Percentiles rank a stretch among this genome's conserved stretches.
These are phyloP conservation scores for Pteria penguin DNA, from an alignment of 2,888 invertebrate species.

Conservation along the genomic window DNA sequence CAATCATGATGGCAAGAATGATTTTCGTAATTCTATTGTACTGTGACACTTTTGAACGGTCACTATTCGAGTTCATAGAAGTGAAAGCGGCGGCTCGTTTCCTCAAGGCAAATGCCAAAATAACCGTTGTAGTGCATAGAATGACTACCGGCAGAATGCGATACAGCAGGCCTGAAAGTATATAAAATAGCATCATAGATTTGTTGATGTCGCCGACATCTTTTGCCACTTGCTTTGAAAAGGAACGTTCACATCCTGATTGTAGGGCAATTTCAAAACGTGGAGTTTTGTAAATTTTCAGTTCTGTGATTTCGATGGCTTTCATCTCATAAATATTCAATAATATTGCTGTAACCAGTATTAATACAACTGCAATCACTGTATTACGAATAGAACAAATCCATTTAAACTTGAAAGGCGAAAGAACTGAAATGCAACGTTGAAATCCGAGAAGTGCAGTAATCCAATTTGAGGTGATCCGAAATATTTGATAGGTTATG, in stretches of 20 bases:
- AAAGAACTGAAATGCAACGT: slow-evolving; percentile 30
- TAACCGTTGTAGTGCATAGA: not conserved
- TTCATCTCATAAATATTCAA: slow-evolving; percentile 3
- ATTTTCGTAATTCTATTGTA: not conserved
- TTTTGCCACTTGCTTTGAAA: not conserved
- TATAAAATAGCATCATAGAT: slow-evolving; percentile 2
- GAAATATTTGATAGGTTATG: slow-evolving; percentile 33
- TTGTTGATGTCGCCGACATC: not conserved
- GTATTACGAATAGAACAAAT: not conserved
- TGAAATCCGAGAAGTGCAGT: slow-evolving; percentile 51
- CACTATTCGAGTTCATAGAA: not conserved
- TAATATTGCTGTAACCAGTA: not conserved
- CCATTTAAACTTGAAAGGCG: slow-evolving; percentile 27
- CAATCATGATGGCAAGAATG: not conserved
- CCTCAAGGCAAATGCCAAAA: not conserved
- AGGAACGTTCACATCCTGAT: not conserved
- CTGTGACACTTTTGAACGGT: not conserved
- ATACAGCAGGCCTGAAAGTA: not conserved
- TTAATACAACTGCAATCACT: not conserved
- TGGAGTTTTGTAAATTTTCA: not conserved
- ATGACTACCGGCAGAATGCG: not conserved
- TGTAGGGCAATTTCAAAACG: not conserved
- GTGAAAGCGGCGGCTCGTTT: not conserved
- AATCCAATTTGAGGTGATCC: slow-evolving; percentile 52
- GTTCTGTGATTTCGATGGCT: slow-evolving; percentile 9